Percentiles rank a stretch among this genome's conserved stretches.
These are phyloP conservation scores for Rotaria macrura DNA, from an alignment of 2,888 invertebrate species.

Conservation along the genomic window DNA sequence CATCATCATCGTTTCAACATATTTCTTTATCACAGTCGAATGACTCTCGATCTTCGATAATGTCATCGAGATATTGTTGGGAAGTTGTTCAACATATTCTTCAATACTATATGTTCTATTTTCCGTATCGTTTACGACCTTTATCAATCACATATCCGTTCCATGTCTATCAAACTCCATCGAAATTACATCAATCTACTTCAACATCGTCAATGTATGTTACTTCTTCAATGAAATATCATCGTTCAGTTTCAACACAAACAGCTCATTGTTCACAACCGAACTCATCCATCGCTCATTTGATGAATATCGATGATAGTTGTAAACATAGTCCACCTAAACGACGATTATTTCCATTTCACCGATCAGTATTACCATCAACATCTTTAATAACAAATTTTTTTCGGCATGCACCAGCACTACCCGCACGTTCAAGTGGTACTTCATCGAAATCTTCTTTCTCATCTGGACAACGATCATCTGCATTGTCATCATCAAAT, in stretches of 20 bases:
- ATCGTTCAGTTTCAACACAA: background rate
- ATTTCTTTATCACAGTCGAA: background rate
- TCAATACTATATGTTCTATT: background rate
- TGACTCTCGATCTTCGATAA: background rate
- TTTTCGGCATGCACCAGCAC: background rate
- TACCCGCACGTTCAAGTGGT: background rate
- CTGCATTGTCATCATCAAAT: background rate
- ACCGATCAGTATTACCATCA: background rate
- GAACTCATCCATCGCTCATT: background rate
- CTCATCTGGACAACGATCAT: background rate
- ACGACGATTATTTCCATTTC: background rate
- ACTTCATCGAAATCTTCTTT: background rate
- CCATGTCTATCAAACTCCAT: background rate
- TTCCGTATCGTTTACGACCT: background rate
- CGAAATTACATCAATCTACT: background rate
- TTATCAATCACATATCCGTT: background rate
- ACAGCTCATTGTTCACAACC: background rate
- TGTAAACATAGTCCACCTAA: background rate
- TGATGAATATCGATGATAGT: background rate
- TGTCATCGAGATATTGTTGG: background rate
- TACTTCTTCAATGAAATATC: background rate
- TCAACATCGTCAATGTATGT: background rate
- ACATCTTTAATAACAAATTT: background rate
- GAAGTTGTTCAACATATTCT: background rate
- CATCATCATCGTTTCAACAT: background rate